Conservation (phyloP, 2,797 vertebrate genomes). For the Stomatorhinus walkeri region DNA sequence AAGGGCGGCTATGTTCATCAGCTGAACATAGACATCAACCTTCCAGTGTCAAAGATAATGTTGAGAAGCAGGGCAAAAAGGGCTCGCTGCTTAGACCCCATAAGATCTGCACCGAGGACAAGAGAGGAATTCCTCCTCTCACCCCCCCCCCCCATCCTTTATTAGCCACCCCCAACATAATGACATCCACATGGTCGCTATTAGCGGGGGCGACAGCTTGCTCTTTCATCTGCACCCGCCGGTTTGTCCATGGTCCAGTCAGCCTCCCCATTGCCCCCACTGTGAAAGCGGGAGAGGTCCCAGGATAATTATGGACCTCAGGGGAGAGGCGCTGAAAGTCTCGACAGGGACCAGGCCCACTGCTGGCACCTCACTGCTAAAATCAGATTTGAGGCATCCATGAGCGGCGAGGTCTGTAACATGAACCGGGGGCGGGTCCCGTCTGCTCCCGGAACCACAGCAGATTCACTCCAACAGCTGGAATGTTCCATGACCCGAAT, state of each 20-base stretch:
- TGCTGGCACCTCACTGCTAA: background rate
- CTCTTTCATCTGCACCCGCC: background rate
- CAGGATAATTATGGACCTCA: background rate
- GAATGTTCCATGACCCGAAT: background rate
- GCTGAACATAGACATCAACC: background rate
- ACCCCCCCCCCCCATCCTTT: background rate
- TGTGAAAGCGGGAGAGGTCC: background rate
- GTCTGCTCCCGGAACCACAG: background rate
- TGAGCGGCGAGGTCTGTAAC: background rate
- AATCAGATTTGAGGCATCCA: background rate
- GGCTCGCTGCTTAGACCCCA: background rate
- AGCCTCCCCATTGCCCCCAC: background rate
- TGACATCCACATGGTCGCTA: constrained; percentile 14
- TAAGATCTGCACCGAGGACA: background rate
- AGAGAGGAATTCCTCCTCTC: background rate
- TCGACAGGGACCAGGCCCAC: background rate
- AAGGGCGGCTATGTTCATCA: background rate
- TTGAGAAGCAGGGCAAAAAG: background rate
- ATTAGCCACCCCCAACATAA: constrained; percentile 5
- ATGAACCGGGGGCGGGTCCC: background rate
- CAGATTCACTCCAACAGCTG: background rate
- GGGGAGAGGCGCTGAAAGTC: background rate
- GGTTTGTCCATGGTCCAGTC: background rate
- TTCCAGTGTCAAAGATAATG: background rate
- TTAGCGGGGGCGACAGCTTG: background rate